Evolutionary conservation across 2,797 vertebrate genomes (phyloP), one percentile per base, ranked within the genome.

Genomic region (Pogonophryne albipinna): DNA sequence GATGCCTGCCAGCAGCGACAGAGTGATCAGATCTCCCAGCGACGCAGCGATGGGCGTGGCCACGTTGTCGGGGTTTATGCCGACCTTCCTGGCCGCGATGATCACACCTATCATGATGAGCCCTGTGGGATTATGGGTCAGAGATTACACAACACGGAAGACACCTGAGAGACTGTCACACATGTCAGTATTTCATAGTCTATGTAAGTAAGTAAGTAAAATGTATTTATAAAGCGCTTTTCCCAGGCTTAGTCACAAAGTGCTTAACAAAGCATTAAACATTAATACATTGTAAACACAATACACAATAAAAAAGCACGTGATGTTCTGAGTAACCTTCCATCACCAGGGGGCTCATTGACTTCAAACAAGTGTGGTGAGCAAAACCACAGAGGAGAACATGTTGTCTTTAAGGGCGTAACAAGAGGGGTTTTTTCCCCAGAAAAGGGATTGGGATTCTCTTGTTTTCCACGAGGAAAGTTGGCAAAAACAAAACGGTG

Each of bases 21-120:
- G 93, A 2, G 98, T 99, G 93, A 99, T 97, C 78, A 99, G 96
- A 90, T 99, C 98, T 16, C 98, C 98, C 69, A 99, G 94, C 86
- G 98, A 99, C 66, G 98, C 98, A 55, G 98, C 98, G 13, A 99
- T 99, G 9, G 98, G 98, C 0, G 98, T 99, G 83, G 98, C 98
- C 66, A 99, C 98, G 0, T 99, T 99, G 89, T 99, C 98, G 3
- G 98, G 98, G 78, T 99, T 99, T 89, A 99, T 99, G 69, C 98
- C 98, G 51, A 99, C 97, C 91, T 96, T 99, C 83, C 97, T 96
- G 85, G 98, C 97, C 2, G 96, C 97, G 0, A 99, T 93, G 90
- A 99, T 99, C 74, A 99, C 98, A 0, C 98, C 98, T 1, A 99
- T 98, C 98, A 99, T 99, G 67, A 99, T 96, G 93, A 99, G 95